Evolutionary conservation across 2,888 invertebrate species (phyloP), one percentile per base, ranked within the genome.

Genomic region (Apocheima hispidaria): DNA sequence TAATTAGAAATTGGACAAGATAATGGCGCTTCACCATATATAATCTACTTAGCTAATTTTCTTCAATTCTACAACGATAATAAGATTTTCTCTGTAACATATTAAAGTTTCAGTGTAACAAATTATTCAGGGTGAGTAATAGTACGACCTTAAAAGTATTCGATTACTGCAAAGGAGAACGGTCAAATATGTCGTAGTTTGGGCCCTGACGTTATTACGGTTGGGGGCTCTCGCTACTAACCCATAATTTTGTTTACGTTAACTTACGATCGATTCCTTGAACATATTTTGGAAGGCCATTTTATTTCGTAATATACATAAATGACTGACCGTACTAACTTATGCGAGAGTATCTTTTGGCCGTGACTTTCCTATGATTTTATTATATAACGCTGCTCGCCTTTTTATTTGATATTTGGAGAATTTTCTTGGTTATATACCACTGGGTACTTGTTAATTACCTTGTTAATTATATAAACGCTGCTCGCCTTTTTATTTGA

Each of bases 151-250:
- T 44, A 60, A 71, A 73, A 71, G 63, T 66, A 66, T 70, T 69
- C 61, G 57, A 63, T 68, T 72, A 70, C 75, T 71, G 67, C 55
- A 65, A 64, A 60, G 65, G 63, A 18, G 65, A 69, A 60, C 60
- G 69, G 63, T 72, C 75, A 70, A 78, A 82, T 78, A 78, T 74
- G 75, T 73, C 71, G 74, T 44, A 73, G 69, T 54, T 58, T 40
- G 63, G 55, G 28, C 63, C 58, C 65, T 73, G 75, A 74, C 72
- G 72, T 77, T 76, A 78, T 75, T 72, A 68, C 62, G 74, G 72
- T 73, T 74, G 71, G 78, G 78, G 75, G 67, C 65, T 50, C 54
- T 69, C 63, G 49, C 14, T 54, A 12, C 30, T 18, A 12, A n/a
- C 38, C 66, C 60, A 69, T 69, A 72, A 70, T 63, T 66, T 63